Conservation (phyloP, 2,797 vertebrate species). For the Manis pentadactyla region DNA sequence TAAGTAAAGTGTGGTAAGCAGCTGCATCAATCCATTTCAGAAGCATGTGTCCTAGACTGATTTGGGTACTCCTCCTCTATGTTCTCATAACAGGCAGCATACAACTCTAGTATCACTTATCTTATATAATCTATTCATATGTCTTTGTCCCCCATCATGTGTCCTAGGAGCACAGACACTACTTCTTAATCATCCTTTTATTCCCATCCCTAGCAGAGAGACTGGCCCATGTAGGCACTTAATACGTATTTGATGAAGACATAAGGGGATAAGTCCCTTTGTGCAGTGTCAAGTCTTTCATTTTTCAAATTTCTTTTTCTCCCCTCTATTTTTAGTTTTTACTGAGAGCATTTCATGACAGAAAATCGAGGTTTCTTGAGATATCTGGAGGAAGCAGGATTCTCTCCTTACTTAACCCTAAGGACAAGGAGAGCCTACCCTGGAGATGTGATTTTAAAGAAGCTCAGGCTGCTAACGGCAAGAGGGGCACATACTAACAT, state of each 20-base stretch:
- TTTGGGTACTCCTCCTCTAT: background rate
- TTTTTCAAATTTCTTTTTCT: background rate
- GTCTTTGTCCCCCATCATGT: background rate
- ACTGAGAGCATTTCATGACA: slow-evolving; percentile 37
- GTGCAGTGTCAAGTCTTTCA: background rate
- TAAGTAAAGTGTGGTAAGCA: background rate
- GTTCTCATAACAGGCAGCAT: background rate
- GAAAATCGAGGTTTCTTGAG: slow-evolving; percentile 13
- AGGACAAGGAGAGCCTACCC: background rate
- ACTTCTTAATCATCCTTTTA: background rate
- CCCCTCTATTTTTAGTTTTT: slow-evolving; percentile 35
- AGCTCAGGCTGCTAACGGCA: background rate
- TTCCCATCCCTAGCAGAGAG: background rate
- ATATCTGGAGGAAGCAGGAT: background rate
- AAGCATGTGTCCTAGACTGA: background rate
- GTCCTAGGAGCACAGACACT: background rate
- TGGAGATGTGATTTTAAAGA: background rate
- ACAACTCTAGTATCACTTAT: background rate
- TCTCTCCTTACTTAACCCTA: slow-evolving; percentile 36
- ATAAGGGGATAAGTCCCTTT: background rate
- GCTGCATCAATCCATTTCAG: background rate
- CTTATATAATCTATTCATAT: background rate
- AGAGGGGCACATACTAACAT: background rate
- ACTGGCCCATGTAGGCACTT: background rate
- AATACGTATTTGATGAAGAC: background rate